A percentile compares a stretch with the other conserved stretches of the same genome.
These are phyloP conservation scores for Rhombomys opimus DNA, from an alignment of 2,113 vertebrate species.

Conservation along the genomic window DNA sequence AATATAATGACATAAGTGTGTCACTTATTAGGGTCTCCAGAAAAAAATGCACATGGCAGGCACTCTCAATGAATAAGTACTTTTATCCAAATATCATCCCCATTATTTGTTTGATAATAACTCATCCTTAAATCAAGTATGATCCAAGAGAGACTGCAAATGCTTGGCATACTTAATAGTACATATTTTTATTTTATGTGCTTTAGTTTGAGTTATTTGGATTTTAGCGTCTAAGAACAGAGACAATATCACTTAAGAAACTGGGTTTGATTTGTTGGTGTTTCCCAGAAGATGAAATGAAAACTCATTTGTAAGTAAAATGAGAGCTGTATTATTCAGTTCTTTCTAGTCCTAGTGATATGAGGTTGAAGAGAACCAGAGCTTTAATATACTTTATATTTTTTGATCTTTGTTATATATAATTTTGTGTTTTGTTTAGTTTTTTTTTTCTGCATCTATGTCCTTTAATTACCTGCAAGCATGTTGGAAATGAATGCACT, in stretches of 20 bases:
- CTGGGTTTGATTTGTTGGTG: conserved; percentile 48
- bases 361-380: not conserved
- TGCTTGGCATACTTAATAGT: conserved; percentile 43
- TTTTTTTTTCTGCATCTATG: not conserved
- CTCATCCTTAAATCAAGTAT: conserved; percentile 68
- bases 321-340: not conserved
- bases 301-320: conserved; percentile 70
- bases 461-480: conserved; percentile 2
- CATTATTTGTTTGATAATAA: conserved; percentile 25
- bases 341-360: not conserved
- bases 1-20: conserved; percentile 72
- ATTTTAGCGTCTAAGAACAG: conserved; percentile 45
- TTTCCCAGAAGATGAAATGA: conserved; percentile 52
- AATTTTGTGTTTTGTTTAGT: conserved; percentile 20
- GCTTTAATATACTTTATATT: not conserved
- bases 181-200: conserved; percentile 31
- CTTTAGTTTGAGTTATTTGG: conserved; percentile 11
- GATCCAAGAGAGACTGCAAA: conserved; percentile 34
- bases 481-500: not conserved
- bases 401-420: conserved; percentile 36
- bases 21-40: conserved; percentile 70
- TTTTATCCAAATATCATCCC: not conserved
- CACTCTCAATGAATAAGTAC: conserved; percentile 52
- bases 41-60: conserved; percentile 53
- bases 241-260: conserved; percentile 38